Evolutionary conservation across 2,888 invertebrate species (phyloP), one percentile per base, ranked within the genome.

Genomic region (Petrolisthes cinctipes): DNA sequence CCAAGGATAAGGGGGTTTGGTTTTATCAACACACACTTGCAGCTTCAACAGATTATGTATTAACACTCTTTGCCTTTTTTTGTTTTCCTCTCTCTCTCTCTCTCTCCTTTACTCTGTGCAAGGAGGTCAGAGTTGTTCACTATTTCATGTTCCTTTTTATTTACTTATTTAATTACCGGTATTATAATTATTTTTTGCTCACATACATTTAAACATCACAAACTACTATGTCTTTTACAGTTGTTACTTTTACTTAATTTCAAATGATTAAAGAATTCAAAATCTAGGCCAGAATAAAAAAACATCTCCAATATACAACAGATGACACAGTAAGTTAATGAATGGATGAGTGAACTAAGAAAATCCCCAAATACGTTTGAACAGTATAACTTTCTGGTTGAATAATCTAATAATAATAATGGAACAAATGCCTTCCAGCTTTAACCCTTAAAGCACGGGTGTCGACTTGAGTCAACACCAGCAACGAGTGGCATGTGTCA

Each of bases 91-190:
- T 86, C 79, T 11, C 81, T 71, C 53, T 86, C 79, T 75, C 75
- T 73, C 71, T 75, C 71, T 54, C 71, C 80, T 83, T 79, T 76
- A 68, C 83, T 66, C 76, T 78, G 56, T 83, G 37, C 73, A 79
- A 86, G 86, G 71, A 86, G 76, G 71, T 54, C 83, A 83, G 61
- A 83, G 83, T 37, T 37, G 37, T 86, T 86, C 86, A 83, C 83
- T 83, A 61, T 56, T 82, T 57, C 73, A 61, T 51, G 66, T 82
- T 82, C 71, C 53, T 68, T 51, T 37, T 37, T 37, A 37, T 37
- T 37, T 1, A 37, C 2, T 37, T 37, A 37, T 37, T 37, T 37
- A 37, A 37, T 37, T 37, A 37, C 37, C 37, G 37, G 37, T 37
- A 37, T 37, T 37, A 37, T 37, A 37, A 37, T 37, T 53, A 68